Conservation (phyloP, 2,797 vertebrate species). For the Sebastiscus albofasciatus region DNA sequence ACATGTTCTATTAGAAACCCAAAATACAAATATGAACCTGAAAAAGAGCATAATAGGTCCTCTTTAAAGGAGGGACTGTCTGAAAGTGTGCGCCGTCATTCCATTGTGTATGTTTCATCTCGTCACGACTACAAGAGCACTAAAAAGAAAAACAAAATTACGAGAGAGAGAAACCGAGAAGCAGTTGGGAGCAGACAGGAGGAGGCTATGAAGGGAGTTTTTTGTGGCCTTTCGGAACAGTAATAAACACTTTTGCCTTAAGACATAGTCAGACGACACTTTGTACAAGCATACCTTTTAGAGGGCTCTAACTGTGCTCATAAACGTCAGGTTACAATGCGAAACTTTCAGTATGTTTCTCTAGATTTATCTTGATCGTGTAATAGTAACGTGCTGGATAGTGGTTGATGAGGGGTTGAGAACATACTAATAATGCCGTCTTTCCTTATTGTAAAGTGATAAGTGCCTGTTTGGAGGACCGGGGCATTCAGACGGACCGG, state of each 20-base stretch:
- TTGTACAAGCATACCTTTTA: background rate
- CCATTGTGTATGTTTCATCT: background rate
- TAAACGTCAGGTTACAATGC: background rate
- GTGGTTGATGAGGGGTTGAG: background rate
- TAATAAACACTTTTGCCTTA: background rate
- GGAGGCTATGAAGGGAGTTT: background rate
- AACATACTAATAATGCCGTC: background rate
- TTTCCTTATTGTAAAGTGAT: background rate
- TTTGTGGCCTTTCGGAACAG: background rate
- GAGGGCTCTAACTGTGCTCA: background rate
- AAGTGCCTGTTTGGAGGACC: background rate
- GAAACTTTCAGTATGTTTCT: background rate
- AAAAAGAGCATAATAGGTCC: too few species aligned
- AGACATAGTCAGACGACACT: background rate
- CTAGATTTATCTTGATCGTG: background rate
- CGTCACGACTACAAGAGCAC: background rate
- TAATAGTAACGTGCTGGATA: background rate
- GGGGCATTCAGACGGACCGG: slow-evolving; percentile 6
- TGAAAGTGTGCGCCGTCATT: background rate
- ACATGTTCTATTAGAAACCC: too few species aligned
- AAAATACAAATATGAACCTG: too few species aligned
- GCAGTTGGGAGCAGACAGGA: background rate
- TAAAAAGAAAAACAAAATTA: background rate
- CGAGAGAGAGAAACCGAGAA: background rate
- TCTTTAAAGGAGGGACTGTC: too few species aligned